phyloP scores from a whole-genome alignment of 2,797 vertebrate species.

The Tachyglossus aculeatus region DNA sequence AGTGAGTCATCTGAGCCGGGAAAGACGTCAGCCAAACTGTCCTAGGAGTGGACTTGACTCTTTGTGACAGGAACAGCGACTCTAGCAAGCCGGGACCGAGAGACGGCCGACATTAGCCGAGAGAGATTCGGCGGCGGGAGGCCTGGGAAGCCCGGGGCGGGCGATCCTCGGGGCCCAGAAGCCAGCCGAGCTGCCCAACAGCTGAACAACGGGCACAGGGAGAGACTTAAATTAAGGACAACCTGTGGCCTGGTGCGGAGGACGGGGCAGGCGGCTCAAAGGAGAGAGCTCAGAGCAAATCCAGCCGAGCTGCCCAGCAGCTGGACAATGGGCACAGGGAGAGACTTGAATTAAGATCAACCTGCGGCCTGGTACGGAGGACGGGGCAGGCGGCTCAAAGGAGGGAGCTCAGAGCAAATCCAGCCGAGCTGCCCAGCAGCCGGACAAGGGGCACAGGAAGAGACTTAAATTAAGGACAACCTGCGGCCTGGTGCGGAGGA shows the following conservation, averaged over 20 bases:
- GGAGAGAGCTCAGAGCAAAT: accelerated
- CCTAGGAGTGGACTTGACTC: slow-evolving; percentile 41
- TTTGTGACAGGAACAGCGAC: slow-evolving; percentile 51
- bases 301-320: neutral
- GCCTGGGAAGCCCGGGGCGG: too few species aligned
- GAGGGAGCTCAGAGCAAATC: accelerated
- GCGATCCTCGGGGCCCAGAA: too few species aligned
- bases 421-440: neutral
- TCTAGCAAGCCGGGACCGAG: slow-evolving; percentile 17
- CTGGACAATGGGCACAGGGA: neutral
- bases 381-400: neutral
- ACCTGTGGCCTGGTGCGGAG: neutral
- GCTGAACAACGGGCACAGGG: neutral
- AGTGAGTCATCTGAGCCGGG: slow-evolving; percentile 46
- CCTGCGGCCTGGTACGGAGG: neutral
- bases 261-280: neutral
- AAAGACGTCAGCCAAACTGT: slow-evolving; percentile 33
- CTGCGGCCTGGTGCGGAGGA: neutral
- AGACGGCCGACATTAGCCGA: slow-evolving; percentile 26
- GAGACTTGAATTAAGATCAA: neutral
- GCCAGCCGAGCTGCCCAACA: neutral
- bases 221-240: neutral
- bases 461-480: neutral
- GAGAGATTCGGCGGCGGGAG: neutral
- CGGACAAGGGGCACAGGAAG: neutral